Percentiles rank a stretch among this genome's conserved stretches.
phyloP scores from a whole-genome alignment of 2,888 invertebrate species.

The Calameuta idolon region DNA sequence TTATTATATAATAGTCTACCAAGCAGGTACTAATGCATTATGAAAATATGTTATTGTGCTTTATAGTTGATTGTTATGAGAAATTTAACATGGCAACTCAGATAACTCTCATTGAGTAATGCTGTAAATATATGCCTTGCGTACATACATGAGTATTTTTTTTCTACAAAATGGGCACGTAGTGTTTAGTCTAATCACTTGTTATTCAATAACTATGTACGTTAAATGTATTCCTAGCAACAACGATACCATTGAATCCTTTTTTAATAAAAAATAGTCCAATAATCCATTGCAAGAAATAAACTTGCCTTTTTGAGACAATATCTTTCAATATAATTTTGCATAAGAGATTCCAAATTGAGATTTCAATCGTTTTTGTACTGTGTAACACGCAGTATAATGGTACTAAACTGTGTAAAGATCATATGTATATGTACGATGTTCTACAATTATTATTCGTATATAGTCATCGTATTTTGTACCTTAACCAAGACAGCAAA shows the following conservation, averaged over 20 bases:
- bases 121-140: not conserved
- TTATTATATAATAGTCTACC: not conserved
- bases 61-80: not conserved
- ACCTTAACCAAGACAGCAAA: constrained; percentile 20
- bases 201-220: not conserved
- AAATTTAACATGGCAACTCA: not conserved
- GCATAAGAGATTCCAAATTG: not conserved
- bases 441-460: not conserved
- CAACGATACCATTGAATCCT: not conserved
- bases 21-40: not conserved
- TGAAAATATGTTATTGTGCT: not conserved
- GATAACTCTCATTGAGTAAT: too few species aligned
- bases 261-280: not conserved
- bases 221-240: not conserved
- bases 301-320: not conserved
- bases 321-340: not conserved
- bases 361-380: not conserved
- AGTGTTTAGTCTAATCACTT: not conserved
- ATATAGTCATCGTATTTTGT: not conserved
- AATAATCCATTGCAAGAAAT: not conserved
- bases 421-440: not conserved
- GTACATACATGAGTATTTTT: not conserved
- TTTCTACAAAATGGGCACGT: not conserved
- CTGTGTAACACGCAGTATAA: not conserved
- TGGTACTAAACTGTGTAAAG: not conserved